Evolutionary conservation across 2,113 vertebrate genomes (phyloP).

Genomic region (Toxostoma redivivum): DNA sequence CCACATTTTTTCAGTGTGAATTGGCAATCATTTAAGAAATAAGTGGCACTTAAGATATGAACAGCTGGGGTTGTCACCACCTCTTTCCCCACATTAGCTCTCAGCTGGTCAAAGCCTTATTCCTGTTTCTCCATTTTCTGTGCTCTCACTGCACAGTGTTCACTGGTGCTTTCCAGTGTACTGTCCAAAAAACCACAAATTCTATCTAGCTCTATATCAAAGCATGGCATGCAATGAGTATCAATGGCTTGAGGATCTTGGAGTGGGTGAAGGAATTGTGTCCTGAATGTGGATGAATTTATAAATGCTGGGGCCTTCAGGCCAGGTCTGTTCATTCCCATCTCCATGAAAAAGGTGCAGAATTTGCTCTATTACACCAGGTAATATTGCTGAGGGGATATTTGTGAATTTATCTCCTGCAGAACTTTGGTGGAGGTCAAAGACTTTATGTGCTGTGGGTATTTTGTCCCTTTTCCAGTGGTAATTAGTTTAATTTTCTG

Average conservation of each 20-base stretch:
- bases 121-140: not conserved
- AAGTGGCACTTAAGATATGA: not conserved
- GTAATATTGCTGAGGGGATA: not conserved
- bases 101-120: not conserved
- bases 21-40: not conserved
- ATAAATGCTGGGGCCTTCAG: not conserved
- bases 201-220: not conserved
- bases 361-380: not conserved
- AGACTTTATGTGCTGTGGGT: not conserved
- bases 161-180: not conserved
- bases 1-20: not conserved
- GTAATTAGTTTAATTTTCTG: not conserved
- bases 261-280: not conserved
- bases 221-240: not conserved
- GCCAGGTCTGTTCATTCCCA: not conserved
- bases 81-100: not conserved
- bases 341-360: not conserved
- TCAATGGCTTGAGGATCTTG: not conserved
- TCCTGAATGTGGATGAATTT: fast-evolving
- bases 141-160: not conserved
- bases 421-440: not conserved
- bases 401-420: not conserved
- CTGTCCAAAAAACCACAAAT: not conserved
- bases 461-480: not conserved
- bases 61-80: not conserved